Percentiles rank a stretch among this genome's conserved stretches.
Conservation (phyloP, 2,888 invertebrate genomes). For the Conops quadrifasciatus region DNA sequence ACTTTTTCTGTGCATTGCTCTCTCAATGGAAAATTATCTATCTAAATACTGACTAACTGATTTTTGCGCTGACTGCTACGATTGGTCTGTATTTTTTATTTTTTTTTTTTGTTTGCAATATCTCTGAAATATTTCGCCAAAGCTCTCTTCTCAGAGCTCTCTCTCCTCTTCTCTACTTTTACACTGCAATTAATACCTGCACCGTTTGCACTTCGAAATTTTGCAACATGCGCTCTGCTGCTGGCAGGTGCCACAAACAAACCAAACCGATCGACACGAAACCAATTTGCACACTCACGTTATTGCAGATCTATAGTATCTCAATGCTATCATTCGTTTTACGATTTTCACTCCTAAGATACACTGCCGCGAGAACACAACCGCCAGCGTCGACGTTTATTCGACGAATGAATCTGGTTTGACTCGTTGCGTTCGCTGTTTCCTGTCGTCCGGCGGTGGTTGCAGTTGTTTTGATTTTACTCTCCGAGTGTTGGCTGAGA, state of each 20-base stretch:
- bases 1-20: neutral
- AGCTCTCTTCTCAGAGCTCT: neutral
- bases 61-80: no score
- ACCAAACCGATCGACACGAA: no score
- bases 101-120: neutral
- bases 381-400: constrained; percentile 59
- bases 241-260: no score
- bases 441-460: constrained; percentile 22
- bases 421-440: constrained; percentile 39
- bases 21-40: no score
- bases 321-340: no score
- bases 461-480: constrained; percentile 22
- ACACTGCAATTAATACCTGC: no score
- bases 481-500: constrained; percentile 38
- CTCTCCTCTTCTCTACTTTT: neutral
- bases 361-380: constrained; percentile 47
- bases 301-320: no score
- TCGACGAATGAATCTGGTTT: constrained; percentile 48
- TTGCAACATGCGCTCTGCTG: no score
- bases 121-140: neutral
- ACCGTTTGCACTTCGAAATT: no score
- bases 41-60: no score
- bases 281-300: no score
- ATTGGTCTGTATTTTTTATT: neutral
- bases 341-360: no score